A percentile compares a stretch with the other conserved stretches of the same genome.
Evolutionary conservation across 2,888 invertebrate species (phyloP).

Genomic region (Diploptera punctata): DNA sequence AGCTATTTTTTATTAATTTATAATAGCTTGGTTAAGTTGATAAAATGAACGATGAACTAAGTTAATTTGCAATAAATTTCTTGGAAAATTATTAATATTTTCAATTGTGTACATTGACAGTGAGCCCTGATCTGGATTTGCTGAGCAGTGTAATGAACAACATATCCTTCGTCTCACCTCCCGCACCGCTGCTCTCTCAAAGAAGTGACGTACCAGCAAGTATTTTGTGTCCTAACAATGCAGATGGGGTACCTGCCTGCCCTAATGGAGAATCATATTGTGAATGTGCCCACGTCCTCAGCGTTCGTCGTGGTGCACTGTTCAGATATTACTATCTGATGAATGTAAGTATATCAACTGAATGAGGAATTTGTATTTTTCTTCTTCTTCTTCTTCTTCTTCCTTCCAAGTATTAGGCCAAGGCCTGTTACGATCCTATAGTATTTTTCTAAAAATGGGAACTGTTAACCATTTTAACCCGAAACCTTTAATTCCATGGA

Average conservation of each 20-base stretch:
- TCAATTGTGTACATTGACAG: background rate
- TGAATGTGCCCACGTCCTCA: background rate
- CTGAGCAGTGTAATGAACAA: slow-evolving; percentile 40
- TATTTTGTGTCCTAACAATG: slow-evolving; percentile 16
- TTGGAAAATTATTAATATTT: too few species aligned
- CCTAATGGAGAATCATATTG: background rate
- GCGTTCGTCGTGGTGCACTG: background rate
- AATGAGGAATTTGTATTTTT: too few species aligned
- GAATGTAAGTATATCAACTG: slow-evolving; percentile 8
- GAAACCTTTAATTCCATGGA: too few species aligned
- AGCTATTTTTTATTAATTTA: too few species aligned
- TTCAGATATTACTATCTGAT: background rate
- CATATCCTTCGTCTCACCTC: slow-evolving; percentile 38
- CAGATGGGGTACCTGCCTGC: background rate
- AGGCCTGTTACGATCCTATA: too few species aligned
- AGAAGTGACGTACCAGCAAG: slow-evolving; percentile 35
- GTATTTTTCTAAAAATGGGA: too few species aligned
- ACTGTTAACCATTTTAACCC: too few species aligned
- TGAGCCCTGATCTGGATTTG: background rate
- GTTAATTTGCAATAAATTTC: too few species aligned
- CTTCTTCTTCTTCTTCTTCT: too few species aligned
- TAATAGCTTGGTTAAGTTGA: too few species aligned
- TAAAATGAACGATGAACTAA: too few species aligned
- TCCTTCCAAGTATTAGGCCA: too few species aligned
- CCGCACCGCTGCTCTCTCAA: slow-evolving; percentile 43